Base-by-base conservation (phyloP, 2,113 vertebrate species). In the Calonectris borealis region DNA sequence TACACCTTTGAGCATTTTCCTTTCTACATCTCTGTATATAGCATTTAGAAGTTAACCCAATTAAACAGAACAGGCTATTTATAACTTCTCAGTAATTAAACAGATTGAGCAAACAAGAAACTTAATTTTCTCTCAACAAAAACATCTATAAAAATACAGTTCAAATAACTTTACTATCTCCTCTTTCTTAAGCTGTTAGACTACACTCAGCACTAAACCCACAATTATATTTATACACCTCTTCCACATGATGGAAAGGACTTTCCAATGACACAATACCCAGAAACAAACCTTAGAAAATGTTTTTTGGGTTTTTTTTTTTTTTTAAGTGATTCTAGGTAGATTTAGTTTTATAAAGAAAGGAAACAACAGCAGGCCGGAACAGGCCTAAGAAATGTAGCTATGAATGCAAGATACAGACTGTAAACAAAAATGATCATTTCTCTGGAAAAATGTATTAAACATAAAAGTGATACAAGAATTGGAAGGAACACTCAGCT, bases 391-490 rank as follows among this genome's bases (percentile, higher is more conserved):
- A 87, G 46, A 77, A 94, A 77, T 5, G 5, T 2, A 93, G 46
- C 87, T 48, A 55, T 6, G 52, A 94, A 80, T n/a, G 29, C 82
- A 54, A 73, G 78, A 88, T 7, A 51, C 44, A 42, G 61, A 51
- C 36, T 46, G 68, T 69, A 90, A 93, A 92, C 48, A 78, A n/a
- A 89, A 90, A 54, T 7, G 13, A 73, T 42, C 25, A 22, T 58
- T 86, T 44, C 64, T 78, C 64, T 82, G 91, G 84, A 95, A 95
- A 89, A 93, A 71, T 31, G 25, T 29, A 81, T 91, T n/a, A 66
- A 90, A 91, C 42, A 42, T 69, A 34, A 58, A 88, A 90, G 65
- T 80, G 71, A 96, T 55, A 64, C 70, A 92, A 95, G 95, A 93
- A 93, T 42, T 93, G 88, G 92, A 95, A 94, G 64, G 79, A 83